Evolutionary conservation across 2,113 vertebrate genomes (phyloP).

Genomic region (Phalacrocorax brasilianus): DNA sequence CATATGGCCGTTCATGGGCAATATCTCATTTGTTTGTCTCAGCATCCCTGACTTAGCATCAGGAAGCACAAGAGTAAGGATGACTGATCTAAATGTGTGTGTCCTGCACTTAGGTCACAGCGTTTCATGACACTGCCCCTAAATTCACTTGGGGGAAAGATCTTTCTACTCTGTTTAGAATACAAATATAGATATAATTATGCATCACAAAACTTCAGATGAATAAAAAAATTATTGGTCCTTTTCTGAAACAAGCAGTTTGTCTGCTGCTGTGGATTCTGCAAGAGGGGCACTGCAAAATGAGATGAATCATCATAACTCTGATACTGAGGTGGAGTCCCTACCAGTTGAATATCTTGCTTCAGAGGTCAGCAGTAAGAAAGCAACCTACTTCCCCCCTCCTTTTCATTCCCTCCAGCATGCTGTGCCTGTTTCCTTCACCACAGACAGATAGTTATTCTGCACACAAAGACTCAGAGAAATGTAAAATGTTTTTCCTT

Average conservation of each 20-base stretch:
- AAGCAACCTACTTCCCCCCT: not conserved
- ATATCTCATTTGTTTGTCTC: not conserved
- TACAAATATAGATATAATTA: not conserved
- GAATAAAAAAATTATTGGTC: not conserved
- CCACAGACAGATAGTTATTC: not conserved
- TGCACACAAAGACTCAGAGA: not conserved
- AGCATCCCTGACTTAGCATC: not conserved
- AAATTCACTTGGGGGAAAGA: not conserved
- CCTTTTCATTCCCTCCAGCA: not conserved
- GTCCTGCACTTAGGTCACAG: not conserved
- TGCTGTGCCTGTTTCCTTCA: not conserved
- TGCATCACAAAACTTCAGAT: not conserved
- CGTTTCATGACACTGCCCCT: not conserved
- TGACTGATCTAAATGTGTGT: not conserved
- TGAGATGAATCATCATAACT: not conserved
- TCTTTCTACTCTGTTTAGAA: not conserved
- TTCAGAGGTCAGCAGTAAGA: not conserved
- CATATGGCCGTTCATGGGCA: fast-evolving
- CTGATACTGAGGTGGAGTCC: not conserved
- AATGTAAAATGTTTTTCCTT: conserved; percentile 26
- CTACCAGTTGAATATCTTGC: not conserved
- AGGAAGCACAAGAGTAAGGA: not conserved
- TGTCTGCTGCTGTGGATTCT: not conserved
- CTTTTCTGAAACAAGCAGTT: not conserved
- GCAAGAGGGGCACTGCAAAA: not conserved